Percentiles rank a stretch among this genome's conserved stretches.
Evolutionary conservation across 2,113 vertebrate species (phyloP).

Genomic region (Emberiza fucata): DNA sequence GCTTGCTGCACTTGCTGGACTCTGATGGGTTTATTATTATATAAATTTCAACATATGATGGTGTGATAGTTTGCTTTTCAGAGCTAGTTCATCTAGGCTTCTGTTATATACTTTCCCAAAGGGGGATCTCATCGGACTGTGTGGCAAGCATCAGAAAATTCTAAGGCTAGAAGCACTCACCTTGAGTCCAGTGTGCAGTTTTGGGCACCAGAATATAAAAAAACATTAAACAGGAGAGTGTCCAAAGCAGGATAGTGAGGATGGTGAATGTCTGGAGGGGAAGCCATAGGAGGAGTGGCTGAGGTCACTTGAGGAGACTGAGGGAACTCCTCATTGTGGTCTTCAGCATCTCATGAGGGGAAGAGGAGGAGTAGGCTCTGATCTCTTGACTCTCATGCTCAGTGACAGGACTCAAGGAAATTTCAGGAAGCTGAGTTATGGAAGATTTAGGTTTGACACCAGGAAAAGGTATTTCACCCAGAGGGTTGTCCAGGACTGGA

Average conservation of each 20-base stretch:
- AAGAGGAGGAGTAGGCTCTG: background rate
- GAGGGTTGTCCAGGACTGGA: background rate
- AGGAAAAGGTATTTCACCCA: background rate
- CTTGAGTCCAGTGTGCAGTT: background rate
- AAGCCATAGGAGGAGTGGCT: background rate
- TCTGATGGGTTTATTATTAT: background rate
- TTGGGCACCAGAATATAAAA: background rate
- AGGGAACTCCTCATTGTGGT: background rate
- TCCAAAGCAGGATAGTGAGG: background rate
- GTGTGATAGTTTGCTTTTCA: background rate
- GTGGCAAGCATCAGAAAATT: background rate
- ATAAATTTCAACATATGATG: background rate
- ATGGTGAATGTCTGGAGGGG: background rate
- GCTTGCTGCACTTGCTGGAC: background rate
- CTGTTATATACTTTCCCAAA: background rate
- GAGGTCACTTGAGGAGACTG: background rate
- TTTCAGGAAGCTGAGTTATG: background rate
- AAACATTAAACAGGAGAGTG: background rate
- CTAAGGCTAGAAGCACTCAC: background rate
- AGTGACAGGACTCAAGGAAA: background rate
- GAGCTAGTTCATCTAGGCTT: background rate
- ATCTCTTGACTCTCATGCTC: background rate
- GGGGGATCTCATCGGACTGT: background rate
- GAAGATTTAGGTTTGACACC: fast-evolving
- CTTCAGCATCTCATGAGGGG: fast-evolving